phyloP scores from a whole-genome alignment of 2,113 vertebrate species.

The Morone saxatilis region DNA sequence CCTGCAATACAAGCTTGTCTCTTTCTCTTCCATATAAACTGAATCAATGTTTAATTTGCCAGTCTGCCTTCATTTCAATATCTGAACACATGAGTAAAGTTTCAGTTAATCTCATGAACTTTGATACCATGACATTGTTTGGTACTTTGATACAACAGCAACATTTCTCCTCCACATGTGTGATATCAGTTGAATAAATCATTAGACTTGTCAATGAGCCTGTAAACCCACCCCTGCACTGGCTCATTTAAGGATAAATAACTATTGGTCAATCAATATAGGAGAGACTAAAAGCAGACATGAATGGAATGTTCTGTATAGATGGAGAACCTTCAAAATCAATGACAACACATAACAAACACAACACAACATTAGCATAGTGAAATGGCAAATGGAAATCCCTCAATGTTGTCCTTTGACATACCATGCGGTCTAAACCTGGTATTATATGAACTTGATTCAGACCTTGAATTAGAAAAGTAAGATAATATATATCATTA shows the following conservation, averaged over 20 bases:
- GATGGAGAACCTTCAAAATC: conserved; percentile 13
- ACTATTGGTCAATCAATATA: conserved; percentile 22
- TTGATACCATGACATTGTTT: not conserved
- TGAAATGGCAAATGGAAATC: not conserved
- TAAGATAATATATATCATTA: not conserved
- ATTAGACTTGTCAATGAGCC: conserved; percentile 10
- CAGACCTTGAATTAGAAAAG: not conserved
- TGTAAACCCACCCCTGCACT: not conserved
- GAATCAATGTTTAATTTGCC: conserved; percentile 30
- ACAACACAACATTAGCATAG: no score
- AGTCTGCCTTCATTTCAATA: conserved; percentile 15
- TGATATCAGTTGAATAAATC: conserved; percentile 42
- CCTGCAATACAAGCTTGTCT: conserved; percentile 32
- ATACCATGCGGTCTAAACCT: no score
- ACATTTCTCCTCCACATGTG: not conserved
- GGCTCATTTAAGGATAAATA: conserved; percentile 34
- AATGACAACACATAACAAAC: conserved; percentile 14
- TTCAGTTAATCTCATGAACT: conserved; percentile 5
- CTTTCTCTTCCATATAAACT: not conserved
- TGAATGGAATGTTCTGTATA: conserved; percentile 10
- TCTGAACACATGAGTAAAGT: not conserved
- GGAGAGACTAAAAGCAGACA: not conserved
- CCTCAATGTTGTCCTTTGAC: no score
- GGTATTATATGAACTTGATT: not conserved
- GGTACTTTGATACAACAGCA: no score